phyloP scores from a whole-genome alignment of 2,113 vertebrate genomes.

The western clawed frog (Xenopus tropicalis) region DNA sequence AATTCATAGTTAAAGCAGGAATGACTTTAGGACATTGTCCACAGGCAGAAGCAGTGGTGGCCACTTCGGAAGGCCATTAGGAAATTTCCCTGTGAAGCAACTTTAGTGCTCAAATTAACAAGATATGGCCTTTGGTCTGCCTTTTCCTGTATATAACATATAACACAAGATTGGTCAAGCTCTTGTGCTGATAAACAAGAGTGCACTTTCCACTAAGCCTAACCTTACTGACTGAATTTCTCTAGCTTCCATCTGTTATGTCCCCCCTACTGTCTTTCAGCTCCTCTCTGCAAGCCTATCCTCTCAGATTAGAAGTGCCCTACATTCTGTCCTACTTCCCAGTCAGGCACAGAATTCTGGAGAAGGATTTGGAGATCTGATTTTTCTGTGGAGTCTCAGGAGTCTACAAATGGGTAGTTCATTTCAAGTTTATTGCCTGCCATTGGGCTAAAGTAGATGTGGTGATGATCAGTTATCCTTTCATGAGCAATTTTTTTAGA shows the following conservation, averaged over 20 bases:
- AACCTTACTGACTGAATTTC: conserved; percentile 16
- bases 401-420: conserved; percentile 14
- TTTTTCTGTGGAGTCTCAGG: conserved; percentile 11
- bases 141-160: no score
- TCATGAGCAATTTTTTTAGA: no score
- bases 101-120: no score
- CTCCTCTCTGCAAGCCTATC: conserved; percentile 32
- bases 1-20: no score
- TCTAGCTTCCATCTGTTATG: conserved; percentile 34
- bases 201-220: background rate
- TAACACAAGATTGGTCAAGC: no score
- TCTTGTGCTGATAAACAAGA: background rate
- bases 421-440: conserved; percentile 23
- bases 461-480: background rate
- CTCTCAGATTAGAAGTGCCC: conserved; percentile 37
- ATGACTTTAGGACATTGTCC: no score
- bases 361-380: conserved; percentile 32
- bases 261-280: conserved; percentile 5
- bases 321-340: conserved; percentile 44
- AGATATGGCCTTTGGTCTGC: no score
- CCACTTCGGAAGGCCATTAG: no score
- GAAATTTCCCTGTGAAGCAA: no score
- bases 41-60: no score
- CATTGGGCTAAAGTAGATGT: conserved; percentile 19
- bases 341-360: conserved; percentile 13